Percentiles rank a stretch among this genome's conserved stretches.
Evolutionary conservation across 2,888 invertebrate genomes (phyloP).

Genomic region (Drosophila paracracens): DNA sequence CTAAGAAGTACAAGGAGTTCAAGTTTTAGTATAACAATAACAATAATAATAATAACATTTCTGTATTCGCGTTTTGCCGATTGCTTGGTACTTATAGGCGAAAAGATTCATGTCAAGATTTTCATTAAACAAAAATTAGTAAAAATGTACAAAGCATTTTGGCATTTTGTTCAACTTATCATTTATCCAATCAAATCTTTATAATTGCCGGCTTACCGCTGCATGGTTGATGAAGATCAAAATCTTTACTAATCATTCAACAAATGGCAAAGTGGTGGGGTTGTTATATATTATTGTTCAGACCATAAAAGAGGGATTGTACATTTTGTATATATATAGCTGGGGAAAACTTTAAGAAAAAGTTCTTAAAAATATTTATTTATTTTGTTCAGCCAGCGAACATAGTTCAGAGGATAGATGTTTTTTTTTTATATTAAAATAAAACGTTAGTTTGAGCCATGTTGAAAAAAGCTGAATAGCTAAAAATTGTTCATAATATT

Average conservation of each 20-base stretch:
- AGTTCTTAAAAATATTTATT: background rate
- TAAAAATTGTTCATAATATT: background rate
- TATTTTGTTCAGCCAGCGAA: slow-evolving; percentile 25
- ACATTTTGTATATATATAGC: background rate
- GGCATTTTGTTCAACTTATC: background rate
- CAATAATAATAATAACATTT: slow-evolving; percentile 5
- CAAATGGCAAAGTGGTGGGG: background rate
- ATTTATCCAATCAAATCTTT: background rate
- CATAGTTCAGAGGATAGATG: background rate
- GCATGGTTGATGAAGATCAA: background rate
- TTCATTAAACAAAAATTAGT: slow-evolving; percentile 46
- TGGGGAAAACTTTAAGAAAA: background rate
- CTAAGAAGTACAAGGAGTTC: slow-evolving; percentile 99
- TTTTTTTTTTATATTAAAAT: slow-evolving; percentile 3
- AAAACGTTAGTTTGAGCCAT: slow-evolving; percentile 7
- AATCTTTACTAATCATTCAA: background rate
- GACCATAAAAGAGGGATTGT: background rate
- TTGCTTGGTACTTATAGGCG: slow-evolving; percentile 10
- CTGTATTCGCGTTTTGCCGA: slow-evolving; percentile 11
- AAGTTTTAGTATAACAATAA: slow-evolving; percentile 90
- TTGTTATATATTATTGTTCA: background rate
- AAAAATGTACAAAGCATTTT: slow-evolving; percentile 24
- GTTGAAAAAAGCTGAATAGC: background rate
- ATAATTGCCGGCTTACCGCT: background rate
- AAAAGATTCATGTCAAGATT: slow-evolving; percentile 27